A percentile compares a stretch with the other conserved stretches of the same genome.
These are phyloP conservation scores for Hirundo rustica DNA, from an alignment of 2,797 vertebrate genomes.

Conservation along the genomic window DNA sequence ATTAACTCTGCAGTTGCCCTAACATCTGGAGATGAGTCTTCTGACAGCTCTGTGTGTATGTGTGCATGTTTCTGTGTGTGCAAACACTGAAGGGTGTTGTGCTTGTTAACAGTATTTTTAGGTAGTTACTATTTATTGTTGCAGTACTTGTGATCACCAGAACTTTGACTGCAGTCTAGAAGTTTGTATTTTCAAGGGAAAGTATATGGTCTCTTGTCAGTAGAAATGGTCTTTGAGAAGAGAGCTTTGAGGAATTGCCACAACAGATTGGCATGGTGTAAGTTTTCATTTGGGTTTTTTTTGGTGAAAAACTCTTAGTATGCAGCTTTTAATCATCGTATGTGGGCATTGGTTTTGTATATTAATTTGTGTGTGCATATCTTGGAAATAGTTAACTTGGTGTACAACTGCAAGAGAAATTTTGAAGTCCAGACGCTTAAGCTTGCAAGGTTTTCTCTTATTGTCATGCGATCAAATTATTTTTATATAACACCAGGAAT, in stretches of 20 bases:
- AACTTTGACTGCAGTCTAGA: background rate
- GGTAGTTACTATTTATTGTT: background rate
- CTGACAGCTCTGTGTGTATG: background rate
- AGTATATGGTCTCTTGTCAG: rapidly evolving
- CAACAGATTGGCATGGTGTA: background rate
- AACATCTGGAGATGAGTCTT: background rate
- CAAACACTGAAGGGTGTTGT: background rate
- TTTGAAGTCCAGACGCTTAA: background rate
- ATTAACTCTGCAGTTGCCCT: background rate
- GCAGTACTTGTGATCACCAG: background rate
- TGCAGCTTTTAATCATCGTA: background rate
- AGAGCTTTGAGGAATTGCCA: background rate
- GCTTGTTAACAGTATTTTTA: background rate
- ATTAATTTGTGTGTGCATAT: background rate
- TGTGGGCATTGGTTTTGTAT: background rate
- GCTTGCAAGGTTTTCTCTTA: background rate
- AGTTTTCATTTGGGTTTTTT: background rate
- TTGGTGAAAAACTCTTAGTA: background rate
- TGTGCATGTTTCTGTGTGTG: rapidly evolving
- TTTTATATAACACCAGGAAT: background rate
- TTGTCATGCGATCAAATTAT: background rate
- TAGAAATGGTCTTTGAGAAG: background rate
- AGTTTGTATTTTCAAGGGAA: background rate
- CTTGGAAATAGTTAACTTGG: background rate
- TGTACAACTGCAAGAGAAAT: background rate